A percentile compares a stretch with the other conserved stretches of the same genome.
Conservation (phyloP, 2,113 vertebrate species). For the Neoarius graeffei region DNA sequence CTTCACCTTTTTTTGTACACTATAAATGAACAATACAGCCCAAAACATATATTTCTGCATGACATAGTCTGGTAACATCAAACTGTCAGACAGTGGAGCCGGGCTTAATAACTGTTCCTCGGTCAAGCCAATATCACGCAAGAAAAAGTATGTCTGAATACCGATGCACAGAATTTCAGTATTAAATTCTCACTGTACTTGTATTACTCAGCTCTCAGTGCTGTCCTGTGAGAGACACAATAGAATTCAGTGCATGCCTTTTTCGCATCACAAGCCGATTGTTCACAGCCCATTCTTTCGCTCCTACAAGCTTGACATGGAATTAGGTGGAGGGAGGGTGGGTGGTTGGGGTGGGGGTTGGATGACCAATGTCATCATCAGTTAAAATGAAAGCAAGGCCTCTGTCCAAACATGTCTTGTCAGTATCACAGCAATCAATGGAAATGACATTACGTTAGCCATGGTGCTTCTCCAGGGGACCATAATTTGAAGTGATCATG, state of each 20-base stretch:
- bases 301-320: neutral
- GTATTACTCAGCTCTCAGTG: neutral
- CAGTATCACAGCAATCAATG: slow-evolving; percentile 49
- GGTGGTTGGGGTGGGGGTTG: no score
- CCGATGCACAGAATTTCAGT: neutral
- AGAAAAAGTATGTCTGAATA: neutral
- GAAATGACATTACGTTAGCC: slow-evolving; percentile 49
- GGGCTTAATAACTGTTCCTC: neutral
- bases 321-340: neutral
- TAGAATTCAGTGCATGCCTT: neutral
- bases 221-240: neutral
- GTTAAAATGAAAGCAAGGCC: slow-evolving; percentile 37
- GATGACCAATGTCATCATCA: slow-evolving; percentile 49
- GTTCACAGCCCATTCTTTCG: neutral
- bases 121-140: neutral
- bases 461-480: slow-evolving; percentile 47
- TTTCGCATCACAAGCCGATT: neutral
- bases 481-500: slow-evolving; percentile 53
- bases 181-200: neutral
- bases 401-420: slow-evolving; percentile 47
- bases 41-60: neutral
- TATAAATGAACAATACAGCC: neutral
- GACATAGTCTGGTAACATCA: neutral
- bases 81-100: neutral
- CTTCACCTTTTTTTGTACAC: neutral